Evolutionary conservation across 2,113 vertebrate genomes (phyloP), one percentile per base, ranked within the genome.

Genomic region (Ailurus styani): DNA sequence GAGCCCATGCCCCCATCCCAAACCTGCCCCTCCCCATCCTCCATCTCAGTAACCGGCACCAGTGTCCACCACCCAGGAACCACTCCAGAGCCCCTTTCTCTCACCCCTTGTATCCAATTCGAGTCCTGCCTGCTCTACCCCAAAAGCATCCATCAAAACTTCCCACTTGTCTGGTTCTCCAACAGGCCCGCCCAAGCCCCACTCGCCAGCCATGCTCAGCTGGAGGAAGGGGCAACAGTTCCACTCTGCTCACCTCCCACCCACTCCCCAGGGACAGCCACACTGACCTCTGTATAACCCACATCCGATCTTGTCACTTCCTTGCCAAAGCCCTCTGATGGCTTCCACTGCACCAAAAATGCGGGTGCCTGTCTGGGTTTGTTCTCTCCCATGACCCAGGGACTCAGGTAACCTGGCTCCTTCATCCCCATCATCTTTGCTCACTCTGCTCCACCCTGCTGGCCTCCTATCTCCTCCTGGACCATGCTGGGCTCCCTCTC

Each of bases 151-250:
- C 45, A 20, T 25, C 12, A 6, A 42, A 37, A 29, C 29, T 37
- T 72, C 29, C 37, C 5, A 2, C 34, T 31, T 31, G 14, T 40
- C 90, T 47, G 66, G 1, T 45, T 7, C 52, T 8, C 45, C 34
- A 11, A 7, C 12, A 11, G 4, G 29, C 40, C 12, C 1, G 0
- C 8, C 17, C n/a, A n/a, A n/a, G n/a, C n/a, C n/a, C n/a, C n/a
- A n/a, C n/a, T n/a, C n/a, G n/a, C n/a, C 42, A 13, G n/a, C 60
- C 50, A 2, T 0, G 3, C n/a, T 81, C 55, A 27, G 13, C 57
- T 34, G 14, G 18, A 21, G 5, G 13, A 21, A 23, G 37, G 10
- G 8, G 2, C 9, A 14, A 2, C 21, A 2, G 5, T 9, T 13
- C 23, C 2, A 17, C 37, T 77, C 84, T 34, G 15, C 52, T 25